Percentiles rank a stretch among this genome's conserved stretches.
Conservation (phyloP, 37 sponge, comb jelly and placozoan genomes). For the Trichoplax adhaerens region DNA sequence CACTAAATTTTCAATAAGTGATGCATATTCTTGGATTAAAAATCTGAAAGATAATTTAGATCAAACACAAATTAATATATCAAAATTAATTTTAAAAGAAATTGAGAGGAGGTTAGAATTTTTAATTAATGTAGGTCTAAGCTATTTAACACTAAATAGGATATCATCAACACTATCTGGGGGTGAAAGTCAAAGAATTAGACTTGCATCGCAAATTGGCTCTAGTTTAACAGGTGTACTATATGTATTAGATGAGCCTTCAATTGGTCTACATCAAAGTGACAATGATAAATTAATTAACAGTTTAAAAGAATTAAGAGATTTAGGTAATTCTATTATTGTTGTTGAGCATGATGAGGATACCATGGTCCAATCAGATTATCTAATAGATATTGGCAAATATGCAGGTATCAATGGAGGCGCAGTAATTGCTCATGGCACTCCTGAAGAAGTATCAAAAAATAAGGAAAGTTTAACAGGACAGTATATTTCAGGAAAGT, state of each 20-base stretch:
- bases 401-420: not conserved
- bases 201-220: not conserved
- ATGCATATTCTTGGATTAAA: too few species aligned
- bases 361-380: not conserved
- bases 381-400: not conserved
- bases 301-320: not conserved
- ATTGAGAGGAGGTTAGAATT: too few species aligned
- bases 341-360: slow-evolving; percentile 1
- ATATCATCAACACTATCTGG: not conserved
- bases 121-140: not conserved
- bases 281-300: not conserved
- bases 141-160: not conserved
- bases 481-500: too few species aligned
- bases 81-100: not conserved
- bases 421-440: not conserved
- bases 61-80: too few species aligned
- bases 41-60: too few species aligned
- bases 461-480: too few species aligned
- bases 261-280: slow-evolving; percentile 1
- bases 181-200: not conserved
- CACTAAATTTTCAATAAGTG: too few species aligned
- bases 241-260: not conserved
- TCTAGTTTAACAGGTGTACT: not conserved
- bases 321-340: not conserved
- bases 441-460: too few species aligned